Evolutionary conservation across 2,888 invertebrate species (phyloP), one percentile per base, ranked within the genome.

Genomic region (Noctuana brunneofusca): DNA sequence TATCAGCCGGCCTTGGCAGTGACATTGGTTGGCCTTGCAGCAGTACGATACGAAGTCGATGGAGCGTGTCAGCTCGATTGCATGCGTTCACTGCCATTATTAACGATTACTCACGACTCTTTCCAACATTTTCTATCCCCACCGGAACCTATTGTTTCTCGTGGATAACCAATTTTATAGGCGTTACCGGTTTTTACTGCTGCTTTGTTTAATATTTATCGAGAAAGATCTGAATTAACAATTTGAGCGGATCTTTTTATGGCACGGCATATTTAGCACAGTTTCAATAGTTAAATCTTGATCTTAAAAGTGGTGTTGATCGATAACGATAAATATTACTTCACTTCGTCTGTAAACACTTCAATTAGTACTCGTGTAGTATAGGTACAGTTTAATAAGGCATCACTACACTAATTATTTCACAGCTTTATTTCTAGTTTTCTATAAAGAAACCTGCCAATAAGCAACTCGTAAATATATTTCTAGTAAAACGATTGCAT

Each of bases 1-100:
- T 89, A 88, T 87, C 83, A 71, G 66, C n/a, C 71, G 79, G 78
- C 89, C 89, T 89, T 89, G 89, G 82, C 89, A 87, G 66, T 89
- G 89, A 86, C 87, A 83, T 83, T 84, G 81, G 75, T 69, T 72
- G 74, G 71, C 72, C 68, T 58, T 38, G 64, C 57, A 52, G 64
- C 57, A 66, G 70, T 65, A n/a, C 22, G 55, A 41, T 41, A 54
- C 22, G 66, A 64, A 66, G 67, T 68, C 59, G 27, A 27, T 43
- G 38, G 46, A 53, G 59, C 59, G 53, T 53, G 59, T 14, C 24
- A 38, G 18, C 27, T 38, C 43, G 55, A 32, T 38, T 38, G 58
- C 58, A 58, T 41, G 57, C 46, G 30, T 56, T 46, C 57, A 35
- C 57, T 35, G 38, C 38, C 38, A 57, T 57, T 57, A 57, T 57